phyloP scores from a whole-genome alignment of 2,113 vertebrate species.

The Rhodinocichla rosea region DNA sequence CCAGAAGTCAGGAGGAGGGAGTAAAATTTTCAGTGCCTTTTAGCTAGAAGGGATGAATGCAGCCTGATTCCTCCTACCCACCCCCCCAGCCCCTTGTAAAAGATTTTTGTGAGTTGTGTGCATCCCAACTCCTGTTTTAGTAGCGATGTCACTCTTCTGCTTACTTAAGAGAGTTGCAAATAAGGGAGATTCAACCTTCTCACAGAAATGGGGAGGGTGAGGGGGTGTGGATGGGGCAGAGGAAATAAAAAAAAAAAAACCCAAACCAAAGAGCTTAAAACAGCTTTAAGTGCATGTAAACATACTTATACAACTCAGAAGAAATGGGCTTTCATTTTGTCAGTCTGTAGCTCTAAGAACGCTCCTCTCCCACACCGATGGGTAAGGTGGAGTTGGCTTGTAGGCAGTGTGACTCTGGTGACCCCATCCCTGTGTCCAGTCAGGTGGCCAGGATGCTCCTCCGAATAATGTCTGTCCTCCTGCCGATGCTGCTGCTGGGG shows the following conservation, averaged over 20 bases:
- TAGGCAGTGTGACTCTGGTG: constrained; percentile 8
- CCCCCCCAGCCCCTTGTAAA: not conserved
- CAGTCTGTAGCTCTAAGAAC: constrained; percentile 8
- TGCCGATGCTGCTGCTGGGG: constrained; percentile 74
- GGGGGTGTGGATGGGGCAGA: not conserved
- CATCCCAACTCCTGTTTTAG: not conserved
- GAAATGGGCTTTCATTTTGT: not conserved
- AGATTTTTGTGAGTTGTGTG: constrained; percentile 28
- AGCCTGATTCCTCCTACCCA: not conserved
- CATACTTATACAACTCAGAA: constrained; percentile 61
- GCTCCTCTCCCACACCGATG: not conserved
- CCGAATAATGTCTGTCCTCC: constrained; percentile 87
- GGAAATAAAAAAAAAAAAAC: not conserved
- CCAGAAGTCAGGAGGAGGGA: constrained; percentile 40
- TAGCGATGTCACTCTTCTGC: constrained; percentile 1
- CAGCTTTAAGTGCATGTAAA: constrained; percentile 71
- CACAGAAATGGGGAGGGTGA: not conserved
- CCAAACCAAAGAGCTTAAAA: not conserved
- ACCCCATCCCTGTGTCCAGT: not conserved
- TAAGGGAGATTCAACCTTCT: constrained; percentile 39
- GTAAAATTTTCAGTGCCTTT: constrained; percentile 17
- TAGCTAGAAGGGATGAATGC: not conserved
- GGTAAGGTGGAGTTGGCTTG: constrained; percentile 3
- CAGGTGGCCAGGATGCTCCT: constrained; percentile 93
- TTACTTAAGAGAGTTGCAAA: constrained; percentile 47